Evolutionary conservation across 2,888 invertebrate species (phyloP).

Genomic region (Torymus aiolomorphi): DNA sequence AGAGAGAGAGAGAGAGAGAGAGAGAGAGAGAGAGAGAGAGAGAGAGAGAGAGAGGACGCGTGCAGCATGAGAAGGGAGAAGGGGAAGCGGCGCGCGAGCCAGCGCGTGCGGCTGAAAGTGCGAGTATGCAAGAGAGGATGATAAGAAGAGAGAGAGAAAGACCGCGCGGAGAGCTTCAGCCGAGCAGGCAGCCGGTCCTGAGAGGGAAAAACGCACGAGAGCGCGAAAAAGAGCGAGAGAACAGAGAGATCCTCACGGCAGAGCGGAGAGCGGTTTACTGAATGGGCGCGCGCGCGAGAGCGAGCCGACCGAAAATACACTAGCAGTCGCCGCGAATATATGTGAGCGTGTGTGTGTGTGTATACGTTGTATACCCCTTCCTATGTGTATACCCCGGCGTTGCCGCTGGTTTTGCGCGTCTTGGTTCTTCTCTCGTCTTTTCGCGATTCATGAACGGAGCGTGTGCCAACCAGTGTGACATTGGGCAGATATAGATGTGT

Average conservation of each 20-base stretch:
- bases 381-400: no score
- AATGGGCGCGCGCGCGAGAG: slow-evolving; percentile 10
- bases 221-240: slow-evolving; percentile 52
- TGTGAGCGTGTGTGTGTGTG: no score
- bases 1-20: not conserved
- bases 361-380: no score
- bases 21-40: not conserved
- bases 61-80: not conserved
- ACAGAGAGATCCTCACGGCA: slow-evolving; percentile 35
- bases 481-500: not conserved
- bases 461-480: not conserved
- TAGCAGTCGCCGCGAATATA: no score
- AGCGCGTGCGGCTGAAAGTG: not conserved
- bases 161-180: no score
- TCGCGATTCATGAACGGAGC: no score
- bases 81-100: not conserved
- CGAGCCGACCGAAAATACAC: slow-evolving; percentile 39
- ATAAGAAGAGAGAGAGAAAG: no score
- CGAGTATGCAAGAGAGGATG: no score
- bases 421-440: not conserved
- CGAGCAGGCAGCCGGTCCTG: no score
- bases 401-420: not conserved
- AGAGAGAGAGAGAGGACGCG: no score
- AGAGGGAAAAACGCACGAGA: slow-evolving; percentile 6
- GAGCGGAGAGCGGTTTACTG: slow-evolving; percentile 54